Conservation (phyloP, 1,140 invertebrate species). For the Lysiphlebus fabarum region DNA sequence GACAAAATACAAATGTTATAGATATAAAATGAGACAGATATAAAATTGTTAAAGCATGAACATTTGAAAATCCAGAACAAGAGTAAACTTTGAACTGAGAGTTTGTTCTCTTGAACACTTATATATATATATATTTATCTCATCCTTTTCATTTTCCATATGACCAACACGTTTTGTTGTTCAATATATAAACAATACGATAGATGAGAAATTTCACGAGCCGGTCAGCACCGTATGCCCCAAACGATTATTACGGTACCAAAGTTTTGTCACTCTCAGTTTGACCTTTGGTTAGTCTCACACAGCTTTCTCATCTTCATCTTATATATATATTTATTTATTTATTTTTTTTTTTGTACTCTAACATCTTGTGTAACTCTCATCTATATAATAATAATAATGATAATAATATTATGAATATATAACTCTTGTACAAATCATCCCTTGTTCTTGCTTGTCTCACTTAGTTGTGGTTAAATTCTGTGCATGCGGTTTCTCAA, state of each 20-base stretch:
- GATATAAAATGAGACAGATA: too few relatives aligned
- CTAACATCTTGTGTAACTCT: background rate
- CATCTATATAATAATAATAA: background rate
- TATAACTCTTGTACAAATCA: background rate
- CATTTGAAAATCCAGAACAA: background rate
- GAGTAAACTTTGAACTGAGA: background rate
- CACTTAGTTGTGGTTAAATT: too few relatives aligned
- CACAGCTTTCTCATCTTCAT: background rate
- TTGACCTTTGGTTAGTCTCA: conserved; percentile 6
- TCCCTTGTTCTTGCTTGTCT: too few relatives aligned
- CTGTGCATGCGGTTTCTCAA: too few relatives aligned
- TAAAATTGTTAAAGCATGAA: too few relatives aligned
- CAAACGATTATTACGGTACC: conserved; percentile 31
- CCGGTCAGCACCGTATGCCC: conserved; percentile 24
- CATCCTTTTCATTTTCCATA: background rate
- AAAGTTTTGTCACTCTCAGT: conserved; percentile 19
- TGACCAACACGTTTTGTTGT: conserved; percentile 2
- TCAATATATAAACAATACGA: conserved; percentile 19
- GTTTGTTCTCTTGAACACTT: conserved; percentile 4
- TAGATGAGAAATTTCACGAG: conserved; percentile 26
- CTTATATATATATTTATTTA: background rate
- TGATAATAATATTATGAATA: background rate
- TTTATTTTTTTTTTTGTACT: background rate
- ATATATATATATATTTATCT: background rate
- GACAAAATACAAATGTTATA: too few relatives aligned